phyloP scores from a whole-genome alignment of 2,888 invertebrate genomes.

The Calliphora vomitoria region DNA sequence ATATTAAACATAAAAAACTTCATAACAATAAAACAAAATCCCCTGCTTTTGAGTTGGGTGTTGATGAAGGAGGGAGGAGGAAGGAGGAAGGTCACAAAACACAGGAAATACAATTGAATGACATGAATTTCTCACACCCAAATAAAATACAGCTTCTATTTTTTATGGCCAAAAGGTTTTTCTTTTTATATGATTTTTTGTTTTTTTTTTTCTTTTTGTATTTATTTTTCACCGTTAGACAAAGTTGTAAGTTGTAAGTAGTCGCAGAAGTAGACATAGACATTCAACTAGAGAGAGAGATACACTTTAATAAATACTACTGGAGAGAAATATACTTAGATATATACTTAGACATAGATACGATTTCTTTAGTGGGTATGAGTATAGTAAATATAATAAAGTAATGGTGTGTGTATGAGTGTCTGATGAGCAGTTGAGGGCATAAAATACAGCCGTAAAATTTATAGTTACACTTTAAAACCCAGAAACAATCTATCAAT shows the following conservation, averaged over 20 bases:
- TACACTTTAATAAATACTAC: constrained; percentile 33
- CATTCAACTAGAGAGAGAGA: constrained; percentile 2
- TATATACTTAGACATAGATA: neutral
- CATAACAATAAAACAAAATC: neutral
- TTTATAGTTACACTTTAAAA: constrained; percentile 57
- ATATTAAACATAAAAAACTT: constrained; percentile 13
- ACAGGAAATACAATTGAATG: constrained; percentile 37
- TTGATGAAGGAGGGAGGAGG: neutral
- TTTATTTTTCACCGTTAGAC: neutral
- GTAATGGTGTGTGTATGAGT: neutral
- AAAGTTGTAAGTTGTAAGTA: neutral
- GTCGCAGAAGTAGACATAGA: constrained; percentile 9
- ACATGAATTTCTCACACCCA: constrained; percentile 40
- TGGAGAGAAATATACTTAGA: neutral
- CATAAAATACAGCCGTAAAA: constrained; percentile 52
- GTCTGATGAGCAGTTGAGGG: constrained; percentile 27
- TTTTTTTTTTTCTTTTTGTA: constrained; percentile 1
- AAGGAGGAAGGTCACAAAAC: neutral
- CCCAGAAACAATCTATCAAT: constrained; percentile 62
- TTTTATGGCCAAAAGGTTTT: constrained; percentile 49
- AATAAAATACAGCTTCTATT: constrained; percentile 8
- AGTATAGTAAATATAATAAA: neutral
- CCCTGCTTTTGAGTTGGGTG: neutral
- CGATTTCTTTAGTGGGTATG: neutral
- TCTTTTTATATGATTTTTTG: neutral